A percentile compares a stretch with the other conserved stretches of the same genome.
These are phyloP conservation scores for Sinella curviseta DNA, from an alignment of 1,140 invertebrate species.

Conservation along the genomic window DNA sequence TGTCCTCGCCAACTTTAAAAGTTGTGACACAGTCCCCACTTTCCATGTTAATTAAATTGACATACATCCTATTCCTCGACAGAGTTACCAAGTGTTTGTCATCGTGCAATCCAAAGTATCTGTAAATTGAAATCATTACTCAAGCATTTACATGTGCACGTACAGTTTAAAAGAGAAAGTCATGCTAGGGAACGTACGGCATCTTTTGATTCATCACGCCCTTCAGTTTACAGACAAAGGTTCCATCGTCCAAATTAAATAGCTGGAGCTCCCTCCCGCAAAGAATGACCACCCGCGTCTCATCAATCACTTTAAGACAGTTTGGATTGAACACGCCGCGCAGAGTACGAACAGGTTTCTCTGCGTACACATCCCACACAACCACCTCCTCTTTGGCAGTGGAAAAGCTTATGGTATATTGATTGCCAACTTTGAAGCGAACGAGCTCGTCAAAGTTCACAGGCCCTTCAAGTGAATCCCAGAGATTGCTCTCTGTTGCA, in stretches of 20 bases:
- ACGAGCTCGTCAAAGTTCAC: slow-evolving; percentile 60
- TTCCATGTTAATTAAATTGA: slow-evolving; percentile 82
- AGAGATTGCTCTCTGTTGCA: slow-evolving; percentile 42
- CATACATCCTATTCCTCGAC: slow-evolving; percentile 84
- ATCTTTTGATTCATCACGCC: slow-evolving; percentile 90
- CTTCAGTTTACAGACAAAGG: slow-evolving; percentile 66
- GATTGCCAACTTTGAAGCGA: slow-evolving; percentile 61
- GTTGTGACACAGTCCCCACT: slow-evolving; percentile 81
- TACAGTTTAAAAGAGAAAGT: slow-evolving; percentile 68
- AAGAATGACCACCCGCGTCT: slow-evolving; percentile 72
- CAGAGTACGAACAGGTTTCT: slow-evolving; percentile 64
- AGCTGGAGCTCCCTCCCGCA: slow-evolving; percentile 76
- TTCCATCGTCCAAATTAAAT: slow-evolving; percentile 74
- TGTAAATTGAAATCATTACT: background rate
- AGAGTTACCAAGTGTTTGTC: slow-evolving; percentile 74
- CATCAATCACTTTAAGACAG: slow-evolving; percentile 69
- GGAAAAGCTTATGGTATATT: slow-evolving; percentile 71
- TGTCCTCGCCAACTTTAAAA: slow-evolving; percentile 82
- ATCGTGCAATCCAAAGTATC: slow-evolving; percentile 69
- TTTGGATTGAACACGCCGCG: slow-evolving; percentile 69
- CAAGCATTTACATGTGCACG: background rate
- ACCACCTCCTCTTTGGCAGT: slow-evolving; percentile 72
- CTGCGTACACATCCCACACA: slow-evolving; percentile 71
- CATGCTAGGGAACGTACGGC: too few species aligned
- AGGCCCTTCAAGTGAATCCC: slow-evolving; percentile 30